A percentile compares a stretch with the other conserved stretches of the same genome.
These are phyloP conservation scores for Hydropsyche tenuis DNA, from an alignment of 1,140 invertebrate genomes.

Conservation along the genomic window DNA sequence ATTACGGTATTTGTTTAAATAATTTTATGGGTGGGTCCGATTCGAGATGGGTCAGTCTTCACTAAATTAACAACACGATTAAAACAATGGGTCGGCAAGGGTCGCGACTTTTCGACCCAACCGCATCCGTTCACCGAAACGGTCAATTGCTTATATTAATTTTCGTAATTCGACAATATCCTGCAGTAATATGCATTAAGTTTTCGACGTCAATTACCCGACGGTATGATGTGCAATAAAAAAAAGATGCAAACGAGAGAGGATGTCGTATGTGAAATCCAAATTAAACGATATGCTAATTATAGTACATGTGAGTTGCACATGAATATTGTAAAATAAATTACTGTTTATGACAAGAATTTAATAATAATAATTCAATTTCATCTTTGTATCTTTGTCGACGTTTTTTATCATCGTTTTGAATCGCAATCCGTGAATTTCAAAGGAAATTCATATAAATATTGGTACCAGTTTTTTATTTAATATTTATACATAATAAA, in stretches of 20 bases:
- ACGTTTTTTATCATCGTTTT: too few species aligned
- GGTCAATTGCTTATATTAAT: constrained; percentile 1
- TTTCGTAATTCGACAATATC: constrained; percentile 8
- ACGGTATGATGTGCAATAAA: not conserved
- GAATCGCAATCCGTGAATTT: too few species aligned
- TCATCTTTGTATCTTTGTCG: too few species aligned
- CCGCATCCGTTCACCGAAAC: constrained; percentile 14
- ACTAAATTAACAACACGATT: constrained; percentile 31
- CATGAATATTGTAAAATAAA: constrained; percentile 4
- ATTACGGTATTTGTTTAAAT: too few species aligned
- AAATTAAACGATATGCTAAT: too few species aligned
- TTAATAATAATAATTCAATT: too few species aligned
- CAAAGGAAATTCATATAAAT: too few species aligned
- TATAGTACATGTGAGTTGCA: too few species aligned
- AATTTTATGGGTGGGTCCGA: too few species aligned
- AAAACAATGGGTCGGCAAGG: constrained; percentile 34
- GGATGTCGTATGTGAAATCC: not conserved
- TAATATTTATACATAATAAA: too few species aligned
- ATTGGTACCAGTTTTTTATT: too few species aligned
- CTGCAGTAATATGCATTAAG: not conserved
- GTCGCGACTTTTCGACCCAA: constrained; percentile 20
- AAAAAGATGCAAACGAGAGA: not conserved
- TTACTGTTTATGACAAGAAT: not conserved
- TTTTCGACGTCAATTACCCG: not conserved
- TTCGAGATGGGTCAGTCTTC: not conserved